Evolutionary conservation across 1,140 invertebrate genomes (phyloP).

Genomic region (Zaprionus lachaisei): DNA sequence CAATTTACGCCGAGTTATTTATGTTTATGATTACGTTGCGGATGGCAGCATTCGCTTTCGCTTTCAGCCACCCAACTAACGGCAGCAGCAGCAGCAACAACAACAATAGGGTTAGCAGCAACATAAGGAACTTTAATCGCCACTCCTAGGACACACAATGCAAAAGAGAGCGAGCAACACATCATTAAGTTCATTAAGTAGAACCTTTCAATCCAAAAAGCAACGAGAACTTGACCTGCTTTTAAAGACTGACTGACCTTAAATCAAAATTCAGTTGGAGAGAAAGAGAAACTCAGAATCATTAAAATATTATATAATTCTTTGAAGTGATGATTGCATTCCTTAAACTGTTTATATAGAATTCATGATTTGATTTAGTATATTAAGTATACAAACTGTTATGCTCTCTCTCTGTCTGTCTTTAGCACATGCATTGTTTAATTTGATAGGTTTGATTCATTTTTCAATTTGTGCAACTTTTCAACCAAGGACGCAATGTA

Average conservation of each 20-base stretch:
- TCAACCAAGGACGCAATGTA: conserved; percentile 46
- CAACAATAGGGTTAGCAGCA: background rate
- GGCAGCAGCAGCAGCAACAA: background rate
- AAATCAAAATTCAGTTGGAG: background rate
- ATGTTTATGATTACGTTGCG: conserved; percentile 79
- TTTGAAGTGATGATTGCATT: background rate
- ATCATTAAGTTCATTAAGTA: conserved; percentile 24
- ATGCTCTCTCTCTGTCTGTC: too few species aligned
- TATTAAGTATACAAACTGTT: too few species aligned
- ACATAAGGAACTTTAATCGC: background rate
- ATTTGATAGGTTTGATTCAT: conserved; percentile 50
- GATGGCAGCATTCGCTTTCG: conserved; percentile 56
- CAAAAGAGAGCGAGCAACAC: conserved; percentile 9
- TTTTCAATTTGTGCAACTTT: conserved; percentile 48
- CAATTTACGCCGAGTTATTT: conserved; percentile 78
- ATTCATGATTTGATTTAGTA: too few species aligned
- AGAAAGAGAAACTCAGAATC: background rate
- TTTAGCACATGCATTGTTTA: conserved; percentile 49
- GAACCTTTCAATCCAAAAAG: background rate
- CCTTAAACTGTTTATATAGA: background rate
- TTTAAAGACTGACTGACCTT: background rate
- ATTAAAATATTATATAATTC: too few species aligned
- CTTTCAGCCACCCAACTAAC: conserved; percentile 7
- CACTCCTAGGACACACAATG: background rate
- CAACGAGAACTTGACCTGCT: conserved; percentile 7